phyloP scores from a whole-genome alignment of 2,113 vertebrate genomes.

The Pogonocichla stellata region DNA sequence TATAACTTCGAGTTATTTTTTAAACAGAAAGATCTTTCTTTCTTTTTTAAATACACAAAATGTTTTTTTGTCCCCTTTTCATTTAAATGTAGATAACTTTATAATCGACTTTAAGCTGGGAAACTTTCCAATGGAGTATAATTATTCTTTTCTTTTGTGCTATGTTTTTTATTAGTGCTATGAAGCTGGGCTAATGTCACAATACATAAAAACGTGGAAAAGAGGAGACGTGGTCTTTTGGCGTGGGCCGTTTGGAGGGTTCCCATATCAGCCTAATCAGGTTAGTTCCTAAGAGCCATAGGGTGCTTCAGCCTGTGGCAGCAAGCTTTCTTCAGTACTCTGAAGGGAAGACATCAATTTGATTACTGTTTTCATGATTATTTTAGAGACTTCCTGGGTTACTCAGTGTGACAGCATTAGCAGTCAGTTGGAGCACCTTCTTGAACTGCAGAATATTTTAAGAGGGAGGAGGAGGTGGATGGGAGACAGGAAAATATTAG shows the following conservation, averaged over 20 bases:
- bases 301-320: neutral
- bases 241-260: constrained; percentile 81
- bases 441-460: constrained; percentile 8
- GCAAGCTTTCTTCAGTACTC: neutral
- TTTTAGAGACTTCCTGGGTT: constrained; percentile 26
- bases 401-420: neutral
- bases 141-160: constrained; percentile 56
- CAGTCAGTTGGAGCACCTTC: neutral
- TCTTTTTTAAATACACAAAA: neutral
- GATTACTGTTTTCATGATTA: constrained; percentile 20
- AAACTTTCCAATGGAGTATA: constrained; percentile 41
- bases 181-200: constrained; percentile 78
- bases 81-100: constrained; percentile 51
- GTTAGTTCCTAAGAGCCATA: constrained; percentile 52
- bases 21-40: constrained; percentile 36
- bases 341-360: neutral
- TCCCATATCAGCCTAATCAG: constrained; percentile 78
- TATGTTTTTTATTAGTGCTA: constrained; percentile 74
- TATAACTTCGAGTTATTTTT: constrained; percentile 58
- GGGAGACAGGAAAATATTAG: neutral
- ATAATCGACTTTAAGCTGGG: constrained; percentile 46
- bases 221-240: constrained; percentile 73
- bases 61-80: neutral
- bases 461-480: neutral
- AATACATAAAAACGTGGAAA: constrained; percentile 74